Conservation (phyloP, 2,888 invertebrate species). For the Chydorus sphaericus region DNA sequence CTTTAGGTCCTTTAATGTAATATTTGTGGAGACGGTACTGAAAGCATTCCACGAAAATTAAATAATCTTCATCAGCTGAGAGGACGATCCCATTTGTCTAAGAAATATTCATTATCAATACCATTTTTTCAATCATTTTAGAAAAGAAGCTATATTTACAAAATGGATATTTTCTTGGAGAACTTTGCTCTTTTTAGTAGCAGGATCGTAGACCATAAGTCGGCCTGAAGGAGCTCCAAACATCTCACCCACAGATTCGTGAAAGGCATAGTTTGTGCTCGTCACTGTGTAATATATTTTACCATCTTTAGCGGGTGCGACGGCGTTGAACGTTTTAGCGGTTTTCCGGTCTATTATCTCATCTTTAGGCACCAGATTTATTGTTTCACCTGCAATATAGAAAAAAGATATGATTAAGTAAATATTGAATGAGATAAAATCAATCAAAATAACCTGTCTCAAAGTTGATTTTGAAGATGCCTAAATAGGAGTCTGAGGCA, state of each 20-base stretch:
- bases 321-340: constrained; percentile 54
- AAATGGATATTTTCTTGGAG: constrained; percentile 62
- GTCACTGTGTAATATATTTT: constrained; percentile 83
- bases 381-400: constrained; percentile 35
- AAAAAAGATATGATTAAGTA: constrained; percentile 15
- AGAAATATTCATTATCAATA: no score
- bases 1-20: neutral
- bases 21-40: neutral
- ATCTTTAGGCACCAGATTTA: constrained; percentile 46
- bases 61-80: constrained; percentile 62
- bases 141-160: no score
- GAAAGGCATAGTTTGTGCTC: constrained; percentile 50
- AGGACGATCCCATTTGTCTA: constrained; percentile 79
- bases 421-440: constrained; percentile 15
- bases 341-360: constrained; percentile 41
- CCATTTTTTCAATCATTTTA: no score
- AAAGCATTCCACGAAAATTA: constrained; percentile 54
- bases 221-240: constrained; percentile 64
- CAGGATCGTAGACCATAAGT: constrained; percentile 62
- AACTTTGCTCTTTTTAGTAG: constrained; percentile 57
- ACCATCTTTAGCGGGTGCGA: constrained; percentile 63
- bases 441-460: constrained; percentile 40
- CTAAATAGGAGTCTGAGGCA: constrained; percentile 77
- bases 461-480: constrained; percentile 71
- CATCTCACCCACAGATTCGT: constrained; percentile 48